These are phyloP conservation scores for Lasiurus borealis DNA, from an alignment of 2,113 vertebrate genomes.

Conservation along the genomic window DNA sequence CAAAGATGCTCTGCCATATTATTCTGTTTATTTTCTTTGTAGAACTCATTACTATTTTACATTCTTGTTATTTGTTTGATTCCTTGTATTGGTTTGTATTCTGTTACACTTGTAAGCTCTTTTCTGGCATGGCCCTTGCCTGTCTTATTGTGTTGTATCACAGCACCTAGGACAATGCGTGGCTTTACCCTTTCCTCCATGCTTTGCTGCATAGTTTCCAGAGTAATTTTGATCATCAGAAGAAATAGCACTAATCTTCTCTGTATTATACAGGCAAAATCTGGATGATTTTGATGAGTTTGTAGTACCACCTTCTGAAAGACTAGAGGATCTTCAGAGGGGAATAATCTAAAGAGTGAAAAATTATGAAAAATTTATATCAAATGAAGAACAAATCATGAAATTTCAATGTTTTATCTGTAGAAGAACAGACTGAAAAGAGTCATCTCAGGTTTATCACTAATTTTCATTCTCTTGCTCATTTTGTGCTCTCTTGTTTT, in stretches of 20 bases:
- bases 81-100: background rate
- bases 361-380: background rate
- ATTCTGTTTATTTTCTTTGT: background rate
- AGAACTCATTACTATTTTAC: background rate
- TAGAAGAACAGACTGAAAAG: background rate
- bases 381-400: background rate
- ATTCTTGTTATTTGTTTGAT: conserved; percentile 26
- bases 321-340: background rate
- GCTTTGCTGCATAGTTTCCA: background rate
- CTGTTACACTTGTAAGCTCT: background rate
- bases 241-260: background rate
- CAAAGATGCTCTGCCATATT: background rate
- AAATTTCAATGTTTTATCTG: background rate
- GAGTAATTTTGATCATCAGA: background rate
- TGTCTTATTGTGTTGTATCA: background rate
- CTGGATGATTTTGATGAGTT: background rate
- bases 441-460: background rate
- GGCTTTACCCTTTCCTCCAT: no score
- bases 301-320: background rate
- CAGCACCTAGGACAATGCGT: background rate
- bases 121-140: background rate
- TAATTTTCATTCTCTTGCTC: background rate
- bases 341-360: background rate
- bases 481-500: background rate
- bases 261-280: conserved; percentile 6